A percentile compares a stretch with the other conserved stretches of the same genome.
Conservation (phyloP, 2,888 invertebrate species). For the Drosophila meridionalis region DNA sequence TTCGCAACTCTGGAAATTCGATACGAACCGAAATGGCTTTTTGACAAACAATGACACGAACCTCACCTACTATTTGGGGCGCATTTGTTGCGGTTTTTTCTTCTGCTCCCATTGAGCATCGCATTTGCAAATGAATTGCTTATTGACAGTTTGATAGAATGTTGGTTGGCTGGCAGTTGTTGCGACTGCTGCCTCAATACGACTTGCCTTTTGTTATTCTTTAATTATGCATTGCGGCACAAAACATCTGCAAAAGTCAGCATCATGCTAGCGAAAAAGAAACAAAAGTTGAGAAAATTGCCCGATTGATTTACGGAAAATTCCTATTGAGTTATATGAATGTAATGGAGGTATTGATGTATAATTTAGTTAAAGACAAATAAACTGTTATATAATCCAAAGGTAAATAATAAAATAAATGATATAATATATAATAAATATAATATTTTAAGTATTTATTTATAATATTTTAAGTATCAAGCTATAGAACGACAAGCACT, state of each 20-base stretch:
- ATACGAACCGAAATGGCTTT: slow-evolving; percentile 76
- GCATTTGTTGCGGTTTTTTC: slow-evolving; percentile 43
- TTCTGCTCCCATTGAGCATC: slow-evolving; percentile 53
- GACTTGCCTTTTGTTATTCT: slow-evolving; percentile 70
- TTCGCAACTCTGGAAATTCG: slow-evolving; percentile 60
- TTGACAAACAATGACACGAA: slow-evolving; percentile 78
- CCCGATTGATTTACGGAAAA: slow-evolving; percentile 6
- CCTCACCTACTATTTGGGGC: slow-evolving; percentile 67
- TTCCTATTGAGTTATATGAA: background rate
- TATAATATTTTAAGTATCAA: no score
- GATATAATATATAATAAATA: no score
- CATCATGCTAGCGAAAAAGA: slow-evolving; percentile 2
- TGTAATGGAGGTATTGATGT: background rate
- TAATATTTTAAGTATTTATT: no score
- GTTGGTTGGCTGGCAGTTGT: slow-evolving; percentile 60
- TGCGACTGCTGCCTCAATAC: slow-evolving; percentile 27
- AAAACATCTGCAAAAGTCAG: slow-evolving; percentile 30
- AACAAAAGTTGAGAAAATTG: background rate
- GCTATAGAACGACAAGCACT: no score
- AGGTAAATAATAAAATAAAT: no score
- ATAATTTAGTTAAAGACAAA: no score
- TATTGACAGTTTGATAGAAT: slow-evolving; percentile 80
- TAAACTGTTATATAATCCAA: no score
- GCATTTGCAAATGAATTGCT: slow-evolving; percentile 81
- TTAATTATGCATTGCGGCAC: slow-evolving; percentile 62